Evolutionary conservation across 37 sponge, comb jelly and placozoan species (phyloP), one percentile per base, ranked within the genome.

Genomic region (Mnemiopsis leidyi): DNA sequence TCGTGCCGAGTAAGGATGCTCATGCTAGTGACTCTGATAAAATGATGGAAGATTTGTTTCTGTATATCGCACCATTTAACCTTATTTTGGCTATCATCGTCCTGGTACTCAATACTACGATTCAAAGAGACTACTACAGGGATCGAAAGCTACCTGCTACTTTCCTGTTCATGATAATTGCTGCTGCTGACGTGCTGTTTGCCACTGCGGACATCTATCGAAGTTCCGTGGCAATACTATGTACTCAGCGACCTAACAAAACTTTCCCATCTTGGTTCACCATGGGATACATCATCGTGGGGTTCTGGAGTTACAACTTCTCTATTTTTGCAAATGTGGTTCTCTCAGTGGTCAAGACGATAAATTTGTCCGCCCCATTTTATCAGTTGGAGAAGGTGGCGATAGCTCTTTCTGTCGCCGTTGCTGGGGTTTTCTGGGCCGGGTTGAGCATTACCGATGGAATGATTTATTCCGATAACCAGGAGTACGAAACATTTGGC

Each of bases 121-220:
- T 77, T 20, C 36, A 31, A 32, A 77, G 32, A 34, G 79, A 77
- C 36, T 77, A 32, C 36, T 77, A 33, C 36, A 16, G 20, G 7
- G 32, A 34, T 36, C 30, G 79, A 28, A 13, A 34, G 0, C 32
- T 16, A 0, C 79, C 32, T 13, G 32, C 79, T 13, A 31, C 79
- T 1, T 77, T 77, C 36, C 16, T 77, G 79, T 77, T 77, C 79
- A 77, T 77, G 79, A 31, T 77, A 20, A 77, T 77, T 21, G 79
- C 79, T 1, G 79, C 32, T 16, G 36, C 35, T 9, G 79, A 77
- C 79, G 1, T 77, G 5, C 18, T 77, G 3, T 31, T 32, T 31
- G 79, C 79, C 79, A 26, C 32, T 34, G 79, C 32, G 0, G 79
- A 77, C 20, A 31, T 77, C 0, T 28, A 26, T 13, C 33, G 79